A percentile compares a stretch with the other conserved stretches of the same genome.
These are phyloP conservation scores for Abrostola tripartita DNA, from an alignment of 2,888 invertebrate genomes.

Conservation along the genomic window DNA sequence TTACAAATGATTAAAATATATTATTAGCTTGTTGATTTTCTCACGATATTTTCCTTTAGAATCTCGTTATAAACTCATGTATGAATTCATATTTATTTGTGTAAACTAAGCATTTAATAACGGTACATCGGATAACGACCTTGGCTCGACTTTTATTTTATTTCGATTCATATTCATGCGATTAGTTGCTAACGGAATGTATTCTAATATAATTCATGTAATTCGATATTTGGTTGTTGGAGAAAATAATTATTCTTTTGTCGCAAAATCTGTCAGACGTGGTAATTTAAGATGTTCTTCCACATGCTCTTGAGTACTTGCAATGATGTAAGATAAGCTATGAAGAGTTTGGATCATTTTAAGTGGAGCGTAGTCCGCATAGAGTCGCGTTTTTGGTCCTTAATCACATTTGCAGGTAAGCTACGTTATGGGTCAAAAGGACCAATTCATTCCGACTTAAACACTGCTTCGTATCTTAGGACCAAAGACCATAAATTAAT, in stretches of 20 bases:
- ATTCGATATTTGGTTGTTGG: background rate
- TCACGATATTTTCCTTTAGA: conserved; percentile 43
- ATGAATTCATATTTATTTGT: conserved; percentile 34
- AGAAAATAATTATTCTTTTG: background rate
- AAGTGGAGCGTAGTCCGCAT: too few relatives aligned
- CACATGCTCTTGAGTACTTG: too few relatives aligned
- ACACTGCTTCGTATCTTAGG: background rate
- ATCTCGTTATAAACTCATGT: conserved; percentile 38
- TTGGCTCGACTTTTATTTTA: conserved; percentile 13
- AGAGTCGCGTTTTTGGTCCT: too few relatives aligned
- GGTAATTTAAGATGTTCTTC: too few relatives aligned
- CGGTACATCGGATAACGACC: conserved; percentile 34
- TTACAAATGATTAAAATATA: conserved; percentile 43
- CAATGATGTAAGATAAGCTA: too few relatives aligned
- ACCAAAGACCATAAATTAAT: background rate
- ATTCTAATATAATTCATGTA: background rate
- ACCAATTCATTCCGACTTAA: background rate
- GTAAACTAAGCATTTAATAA: conserved; percentile 25
- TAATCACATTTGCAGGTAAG: too few relatives aligned
- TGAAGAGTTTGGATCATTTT: too few relatives aligned
- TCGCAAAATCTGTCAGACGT: too few relatives aligned
- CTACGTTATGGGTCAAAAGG: background rate
- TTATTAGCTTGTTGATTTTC: conserved; percentile 35
- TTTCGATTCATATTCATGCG: conserved; percentile 1
- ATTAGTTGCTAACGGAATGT: background rate